phyloP scores from a whole-genome alignment of 2,113 vertebrate genomes.

The Thalassoma bifasciatum region DNA sequence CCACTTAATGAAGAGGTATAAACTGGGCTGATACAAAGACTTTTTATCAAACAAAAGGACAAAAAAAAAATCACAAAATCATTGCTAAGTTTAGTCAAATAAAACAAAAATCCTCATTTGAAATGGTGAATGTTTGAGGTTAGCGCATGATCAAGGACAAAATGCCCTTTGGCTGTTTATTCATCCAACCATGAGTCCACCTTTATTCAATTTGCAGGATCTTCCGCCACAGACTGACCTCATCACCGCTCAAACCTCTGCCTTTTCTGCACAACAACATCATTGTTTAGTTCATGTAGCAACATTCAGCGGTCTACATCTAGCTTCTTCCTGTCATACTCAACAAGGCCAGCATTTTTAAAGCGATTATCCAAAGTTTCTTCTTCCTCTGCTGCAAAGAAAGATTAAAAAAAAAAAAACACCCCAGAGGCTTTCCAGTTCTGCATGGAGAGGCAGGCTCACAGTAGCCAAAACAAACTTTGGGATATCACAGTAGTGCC shows the following conservation, averaged over 20 bases:
- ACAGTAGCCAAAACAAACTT: constrained; percentile 51
- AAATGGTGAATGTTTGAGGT: background rate
- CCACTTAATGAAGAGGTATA: too few relatives aligned
- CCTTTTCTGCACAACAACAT: background rate
- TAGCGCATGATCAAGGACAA: background rate
- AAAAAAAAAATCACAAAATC: background rate
- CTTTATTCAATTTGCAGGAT: constrained; percentile 29
- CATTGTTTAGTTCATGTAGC: constrained; percentile 18
- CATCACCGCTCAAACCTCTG: background rate
- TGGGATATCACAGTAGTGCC: constrained; percentile 26
- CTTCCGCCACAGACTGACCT: constrained; percentile 15
- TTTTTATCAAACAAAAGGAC: background rate
- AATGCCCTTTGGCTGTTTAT: background rate
- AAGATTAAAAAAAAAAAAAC: constrained; percentile 17
- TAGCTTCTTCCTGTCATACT: constrained; percentile 20
- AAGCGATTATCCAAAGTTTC: constrained; percentile 35
- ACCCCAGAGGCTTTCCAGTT: constrained; percentile 42
- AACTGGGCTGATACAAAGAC: background rate
- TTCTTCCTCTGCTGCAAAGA: constrained; percentile 26
- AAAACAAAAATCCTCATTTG: background rate
- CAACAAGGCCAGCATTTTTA: constrained; percentile 31
- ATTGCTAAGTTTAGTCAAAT: background rate
- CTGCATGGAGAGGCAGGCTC: constrained; percentile 27
- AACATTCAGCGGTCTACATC: constrained; percentile 23
- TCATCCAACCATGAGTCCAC: background rate